Percentiles rank a stretch among this genome's conserved stretches.
Evolutionary conservation across 2,113 vertebrate species (phyloP).

Genomic region (Vulpes lagopus): DNA sequence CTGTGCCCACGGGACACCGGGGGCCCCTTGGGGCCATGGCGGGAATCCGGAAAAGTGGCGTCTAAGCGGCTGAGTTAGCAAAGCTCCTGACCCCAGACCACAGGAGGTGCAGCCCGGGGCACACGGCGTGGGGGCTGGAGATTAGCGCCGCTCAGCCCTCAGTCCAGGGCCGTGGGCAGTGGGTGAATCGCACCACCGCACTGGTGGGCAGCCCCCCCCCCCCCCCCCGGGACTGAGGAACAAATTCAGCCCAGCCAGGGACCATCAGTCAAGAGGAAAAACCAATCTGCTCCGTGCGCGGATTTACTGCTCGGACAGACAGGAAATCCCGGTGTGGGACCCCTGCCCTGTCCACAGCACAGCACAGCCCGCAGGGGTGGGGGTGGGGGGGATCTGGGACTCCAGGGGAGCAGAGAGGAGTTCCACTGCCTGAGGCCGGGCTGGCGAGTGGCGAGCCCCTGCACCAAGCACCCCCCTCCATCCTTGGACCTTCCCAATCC

Average conservation of each 20-base stretch:
- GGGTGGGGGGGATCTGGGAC: neutral
- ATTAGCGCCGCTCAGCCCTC: too few species aligned
- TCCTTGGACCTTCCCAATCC: neutral
- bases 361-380: conserved; percentile 32
- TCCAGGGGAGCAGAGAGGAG: fast-evolving
- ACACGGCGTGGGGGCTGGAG: neutral
- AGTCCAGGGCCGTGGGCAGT: fast-evolving
- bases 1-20: too few species aligned
- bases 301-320: conserved; percentile 75
- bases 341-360: conserved; percentile 63
- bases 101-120: fast-evolving
- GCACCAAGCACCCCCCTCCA: neutral
- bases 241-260: neutral
- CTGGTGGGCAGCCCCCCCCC: fast-evolving
- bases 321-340: conserved; percentile 76
- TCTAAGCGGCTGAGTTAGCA: too few species aligned
- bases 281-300: conserved; percentile 50
- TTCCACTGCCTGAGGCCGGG: neutral
- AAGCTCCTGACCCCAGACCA: neutral
- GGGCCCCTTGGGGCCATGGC: fast-evolving
- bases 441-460: fast-evolving
- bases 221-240: fast-evolving
- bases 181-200: fast-evolving
- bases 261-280: conserved; percentile 68
- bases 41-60: neutral